Conservation (phyloP, 2,113 vertebrate species). For the Willisornis vidua region DNA sequence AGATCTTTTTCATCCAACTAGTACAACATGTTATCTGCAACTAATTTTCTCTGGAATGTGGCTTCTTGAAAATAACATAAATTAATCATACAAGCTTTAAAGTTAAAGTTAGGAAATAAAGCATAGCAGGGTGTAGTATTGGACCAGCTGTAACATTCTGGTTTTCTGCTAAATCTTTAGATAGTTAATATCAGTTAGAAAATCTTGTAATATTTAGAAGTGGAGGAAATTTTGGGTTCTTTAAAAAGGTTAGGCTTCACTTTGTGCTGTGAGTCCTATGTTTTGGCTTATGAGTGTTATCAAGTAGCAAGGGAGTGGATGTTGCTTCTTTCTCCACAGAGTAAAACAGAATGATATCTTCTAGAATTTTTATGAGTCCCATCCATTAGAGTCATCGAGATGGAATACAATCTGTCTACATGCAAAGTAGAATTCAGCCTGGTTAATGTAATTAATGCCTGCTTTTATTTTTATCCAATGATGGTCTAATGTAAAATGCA, state of each 20-base stretch:
- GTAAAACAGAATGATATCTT: not conserved
- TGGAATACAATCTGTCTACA: not conserved
- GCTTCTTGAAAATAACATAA: not conserved
- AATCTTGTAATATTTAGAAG: not conserved
- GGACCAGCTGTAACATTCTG: not conserved
- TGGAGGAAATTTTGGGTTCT: not conserved
- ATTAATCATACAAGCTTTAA: not conserved
- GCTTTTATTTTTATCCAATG: conserved; percentile 58
- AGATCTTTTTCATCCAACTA: not conserved
- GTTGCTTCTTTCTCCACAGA: not conserved
- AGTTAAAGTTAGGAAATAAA: not conserved
- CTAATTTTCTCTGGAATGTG: not conserved
- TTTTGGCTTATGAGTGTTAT: not conserved
- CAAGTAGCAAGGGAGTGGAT: not conserved
- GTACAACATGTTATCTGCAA: not conserved
- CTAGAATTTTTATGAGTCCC: not conserved
- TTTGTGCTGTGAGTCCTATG: not conserved
- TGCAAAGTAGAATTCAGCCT: conserved; percentile 2
- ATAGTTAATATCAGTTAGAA: not conserved
- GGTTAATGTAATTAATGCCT: conserved; percentile 44
- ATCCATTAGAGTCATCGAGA: not conserved
- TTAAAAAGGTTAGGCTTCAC: not conserved
- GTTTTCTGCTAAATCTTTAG: not conserved
- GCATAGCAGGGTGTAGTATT: not conserved
- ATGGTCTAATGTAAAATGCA: conserved; percentile 59